A percentile compares a stretch with the other conserved stretches of the same genome.
Evolutionary conservation across 1,140 invertebrate genomes (phyloP).

Genomic region (Samia ricini): DNA sequence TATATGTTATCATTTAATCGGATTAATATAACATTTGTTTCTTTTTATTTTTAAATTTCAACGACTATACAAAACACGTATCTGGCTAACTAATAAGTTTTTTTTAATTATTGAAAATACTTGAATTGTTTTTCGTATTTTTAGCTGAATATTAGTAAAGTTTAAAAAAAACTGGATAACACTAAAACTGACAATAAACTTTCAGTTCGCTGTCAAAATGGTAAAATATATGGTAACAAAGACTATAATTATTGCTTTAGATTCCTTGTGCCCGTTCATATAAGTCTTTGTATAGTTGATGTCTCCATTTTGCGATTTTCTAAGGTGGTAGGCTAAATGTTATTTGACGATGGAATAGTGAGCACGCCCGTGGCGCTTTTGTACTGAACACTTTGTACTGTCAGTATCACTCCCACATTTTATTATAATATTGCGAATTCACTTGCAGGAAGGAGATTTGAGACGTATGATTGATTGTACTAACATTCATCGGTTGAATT

Average conservation of each 20-base stretch:
- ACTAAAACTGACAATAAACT: not conserved
- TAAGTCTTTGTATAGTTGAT: constrained; percentile 55
- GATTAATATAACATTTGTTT: no score
- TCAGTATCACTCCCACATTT: constrained; percentile 74
- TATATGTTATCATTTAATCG: no score
- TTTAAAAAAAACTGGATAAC: not conserved
- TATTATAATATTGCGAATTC: constrained; percentile 65
- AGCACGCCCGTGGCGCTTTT: constrained; percentile 64
- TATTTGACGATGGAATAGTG: constrained; percentile 74
- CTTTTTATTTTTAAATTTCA: no score
- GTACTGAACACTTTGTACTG: constrained; percentile 43
- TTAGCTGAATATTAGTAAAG: not conserved
- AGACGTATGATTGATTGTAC: constrained; percentile 65
- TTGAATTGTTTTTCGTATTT: no score
- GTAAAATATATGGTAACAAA: constrained; percentile 36
- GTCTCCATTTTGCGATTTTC: constrained; percentile 76
- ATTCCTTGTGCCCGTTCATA: constrained; percentile 60
- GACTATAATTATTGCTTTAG: constrained; percentile 69
- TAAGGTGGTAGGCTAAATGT: constrained; percentile 75
- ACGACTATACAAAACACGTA: no score
- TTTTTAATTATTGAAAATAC: no score
- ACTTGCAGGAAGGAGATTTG: constrained; percentile 52
- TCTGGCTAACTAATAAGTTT: no score
- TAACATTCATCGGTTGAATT: constrained; percentile 32
- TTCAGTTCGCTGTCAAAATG: constrained; percentile 3